Conservation (phyloP, 1,140 invertebrate genomes). For the Cotesia chilonis region DNA sequence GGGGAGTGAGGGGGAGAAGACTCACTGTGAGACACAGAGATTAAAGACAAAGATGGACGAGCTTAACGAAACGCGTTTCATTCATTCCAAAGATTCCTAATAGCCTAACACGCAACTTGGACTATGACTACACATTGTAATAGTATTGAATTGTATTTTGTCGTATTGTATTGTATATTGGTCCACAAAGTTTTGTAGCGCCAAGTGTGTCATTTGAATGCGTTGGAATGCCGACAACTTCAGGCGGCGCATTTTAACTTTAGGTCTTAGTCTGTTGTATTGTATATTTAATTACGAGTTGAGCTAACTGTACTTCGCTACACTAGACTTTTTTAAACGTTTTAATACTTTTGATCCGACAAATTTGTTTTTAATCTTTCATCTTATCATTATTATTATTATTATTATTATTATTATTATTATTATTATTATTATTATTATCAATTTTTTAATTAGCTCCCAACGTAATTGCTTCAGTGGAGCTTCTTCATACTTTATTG, state of each 20-base stretch:
- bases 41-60: neutral
- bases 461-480: too few relatives aligned
- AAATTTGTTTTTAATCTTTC: too few relatives aligned
- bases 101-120: slow-evolving; percentile 33
- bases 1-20: neutral
- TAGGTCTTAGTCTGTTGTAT: slow-evolving; percentile 32
- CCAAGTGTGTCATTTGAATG: slow-evolving; percentile 50
- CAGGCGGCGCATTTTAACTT: slow-evolving; percentile 49
- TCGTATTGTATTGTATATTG: neutral
- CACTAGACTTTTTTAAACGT: neutral
- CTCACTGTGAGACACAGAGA: neutral
- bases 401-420: too few relatives aligned
- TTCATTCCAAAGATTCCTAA: slow-evolving; percentile 49
- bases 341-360: too few relatives aligned
- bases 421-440: too few relatives aligned
- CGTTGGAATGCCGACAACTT: slow-evolving; percentile 49
- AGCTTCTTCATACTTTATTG: too few relatives aligned
- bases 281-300: too few relatives aligned
- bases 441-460: too few relatives aligned
- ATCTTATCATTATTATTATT: too few relatives aligned
- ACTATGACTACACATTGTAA: slow-evolving; percentile 7
- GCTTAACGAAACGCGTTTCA: slow-evolving; percentile 39
- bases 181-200: slow-evolving; percentile 32
- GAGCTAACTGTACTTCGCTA: too few relatives aligned
- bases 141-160: too few relatives aligned